Evolutionary conservation across 2,888 invertebrate species (phyloP).

Genomic region (Heliconius charithonia): DNA sequence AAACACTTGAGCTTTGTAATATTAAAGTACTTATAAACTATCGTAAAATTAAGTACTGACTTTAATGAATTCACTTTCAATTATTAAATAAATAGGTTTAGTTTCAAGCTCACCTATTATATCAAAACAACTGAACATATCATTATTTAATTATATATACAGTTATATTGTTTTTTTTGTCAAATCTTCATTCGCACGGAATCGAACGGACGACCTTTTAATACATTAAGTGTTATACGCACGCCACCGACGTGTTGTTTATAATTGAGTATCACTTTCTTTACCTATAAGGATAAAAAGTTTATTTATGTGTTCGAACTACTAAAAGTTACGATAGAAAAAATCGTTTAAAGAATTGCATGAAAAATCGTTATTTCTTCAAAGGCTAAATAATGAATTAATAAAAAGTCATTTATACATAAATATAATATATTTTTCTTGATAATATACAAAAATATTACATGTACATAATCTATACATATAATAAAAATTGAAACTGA

Average conservation of each 20-base stretch:
- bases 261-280: conserved; percentile 18
- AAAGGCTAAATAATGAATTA: background rate
- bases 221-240: conserved; percentile 22
- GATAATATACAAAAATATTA: no score
- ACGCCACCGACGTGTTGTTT: conserved; percentile 33
- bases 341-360: background rate
- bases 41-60: background rate
- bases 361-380: background rate
- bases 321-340: background rate
- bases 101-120: no score
- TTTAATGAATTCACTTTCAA: background rate
- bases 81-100: background rate
- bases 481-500: no score
- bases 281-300: conserved; percentile 11
- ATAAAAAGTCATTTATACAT: no score
- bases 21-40: no score
- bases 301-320: conserved; percentile 8
- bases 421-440: no score
- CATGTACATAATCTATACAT: no score
- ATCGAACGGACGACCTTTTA: conserved; percentile 37
- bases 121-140: no score
- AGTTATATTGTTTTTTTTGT: background rate
- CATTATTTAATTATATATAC: background rate
- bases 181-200: conserved; percentile 16
- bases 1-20: no score